Conservation (phyloP, 2,113 vertebrate genomes). For the Charina bottae region DNA sequence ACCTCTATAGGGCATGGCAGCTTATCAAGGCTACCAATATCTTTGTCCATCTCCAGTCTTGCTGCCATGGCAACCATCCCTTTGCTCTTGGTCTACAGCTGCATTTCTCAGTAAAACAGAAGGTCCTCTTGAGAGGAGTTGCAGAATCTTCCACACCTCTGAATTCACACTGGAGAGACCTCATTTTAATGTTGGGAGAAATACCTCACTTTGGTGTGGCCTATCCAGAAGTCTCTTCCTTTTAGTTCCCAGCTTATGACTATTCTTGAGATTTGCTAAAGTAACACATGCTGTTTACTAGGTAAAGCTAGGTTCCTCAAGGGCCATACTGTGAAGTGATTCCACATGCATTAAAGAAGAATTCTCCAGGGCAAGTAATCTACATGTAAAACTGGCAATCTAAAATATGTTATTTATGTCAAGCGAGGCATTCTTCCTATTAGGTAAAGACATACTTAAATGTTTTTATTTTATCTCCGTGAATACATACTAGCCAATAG, state of each 20-base stretch:
- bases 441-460: slow-evolving; percentile 27
- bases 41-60: neutral
- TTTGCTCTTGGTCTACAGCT: neutral
- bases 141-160: neutral
- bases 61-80: neutral
- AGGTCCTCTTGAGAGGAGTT: neutral
- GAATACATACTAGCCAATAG: neutral
- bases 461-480: slow-evolving; percentile 21
- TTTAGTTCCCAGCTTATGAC: neutral
- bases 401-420: slow-evolving; percentile 19
- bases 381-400: neutral
- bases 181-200: neutral
- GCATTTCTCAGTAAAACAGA: neutral
- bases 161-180: neutral
- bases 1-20: too few relatives aligned
- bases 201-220: too few relatives aligned
- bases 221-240: neutral
- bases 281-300: neutral
- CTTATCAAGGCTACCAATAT: neutral
- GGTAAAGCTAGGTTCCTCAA: neutral
- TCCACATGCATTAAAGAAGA: neutral
- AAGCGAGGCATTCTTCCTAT: slow-evolving; percentile 6
- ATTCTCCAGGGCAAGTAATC: neutral
- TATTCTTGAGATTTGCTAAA: neutral
- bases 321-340: neutral